Base-by-base conservation (phyloP, 1,140 invertebrate genomes). In the Odontomachus brunneus region DNA sequence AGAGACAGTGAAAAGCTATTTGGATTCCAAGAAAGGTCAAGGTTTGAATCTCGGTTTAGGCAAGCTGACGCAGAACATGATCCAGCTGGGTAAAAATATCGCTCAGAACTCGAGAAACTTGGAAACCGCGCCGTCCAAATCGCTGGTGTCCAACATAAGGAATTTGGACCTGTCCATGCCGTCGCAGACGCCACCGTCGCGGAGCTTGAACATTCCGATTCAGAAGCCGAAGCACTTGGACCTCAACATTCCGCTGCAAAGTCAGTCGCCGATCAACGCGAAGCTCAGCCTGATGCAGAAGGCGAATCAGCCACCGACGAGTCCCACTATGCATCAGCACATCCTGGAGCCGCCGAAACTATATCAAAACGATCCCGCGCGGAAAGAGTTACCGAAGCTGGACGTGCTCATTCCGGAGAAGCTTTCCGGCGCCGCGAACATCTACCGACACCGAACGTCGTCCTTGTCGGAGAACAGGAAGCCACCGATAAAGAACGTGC, bases 1-100 rank as follows among this genome's bases (percentile, higher is more conserved):
- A 22, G 93, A 94, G 51, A 93, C 90, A 24, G 92, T 94, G 0
- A 94, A 94, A n/a, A 93, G 91, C 83, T 94, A 93, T 44, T 78
- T 94, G 12, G 93, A 94, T 9, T 92, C 92, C 0, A 92, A 93
- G 15, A 93, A 93, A 24, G 89, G 89, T 0, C 91, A 93, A 17
- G 87, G 92, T 0, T 82, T 94, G 59, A 92, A 92, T 11, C 55
- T 91, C 14, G 91, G 93, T 9, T 49, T 91, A 49, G 86, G 92
- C 15, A 90, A 92, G 57, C 49, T 93, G 7, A 92, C 92, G 0
- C 92, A 93, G 49, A 93, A 93, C 55, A 93, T 93, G 91, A 91
- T 93, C 38, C 91, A 93, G 17, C 57, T 93, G 7, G 92, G 91
- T 0, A 93, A 92, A 49, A 93, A 90, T 26, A 92, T 94, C 3